Percentiles rank a stretch among this genome's conserved stretches.
phyloP scores from a whole-genome alignment of 2,888 invertebrate genomes.

The Zhuqinia jingwanae region DNA sequence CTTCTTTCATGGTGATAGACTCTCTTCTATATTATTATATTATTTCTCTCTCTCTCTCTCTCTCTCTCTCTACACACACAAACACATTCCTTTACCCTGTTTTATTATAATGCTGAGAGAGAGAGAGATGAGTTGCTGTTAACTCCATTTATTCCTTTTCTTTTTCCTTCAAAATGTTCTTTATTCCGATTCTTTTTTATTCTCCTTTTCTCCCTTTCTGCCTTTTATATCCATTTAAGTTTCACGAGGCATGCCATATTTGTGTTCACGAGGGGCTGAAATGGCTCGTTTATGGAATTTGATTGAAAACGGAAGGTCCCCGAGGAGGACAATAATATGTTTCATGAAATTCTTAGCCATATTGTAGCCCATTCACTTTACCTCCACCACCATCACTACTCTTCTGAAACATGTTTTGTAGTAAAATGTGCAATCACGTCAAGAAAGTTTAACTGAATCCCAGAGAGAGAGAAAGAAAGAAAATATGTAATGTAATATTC shows the following conservation, averaged over 20 bases:
- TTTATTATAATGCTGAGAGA: constrained; percentile 11
- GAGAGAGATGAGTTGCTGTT: background rate
- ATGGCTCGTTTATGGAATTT: constrained; percentile 69
- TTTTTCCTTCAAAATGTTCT: constrained; percentile 22
- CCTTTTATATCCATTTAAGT: constrained; percentile 61
- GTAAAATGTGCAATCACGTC: too few relatives aligned
- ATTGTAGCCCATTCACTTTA: background rate
- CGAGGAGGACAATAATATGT: constrained; percentile 66
- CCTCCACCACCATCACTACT: background rate
- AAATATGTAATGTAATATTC: constrained; percentile 7
- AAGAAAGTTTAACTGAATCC: constrained; percentile 24
- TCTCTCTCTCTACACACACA: constrained; percentile 5
- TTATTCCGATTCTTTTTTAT: constrained; percentile 3
- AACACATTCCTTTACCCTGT: constrained; percentile 16
- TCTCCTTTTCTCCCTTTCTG: constrained; percentile 6
- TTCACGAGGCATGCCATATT: constrained; percentile 57
- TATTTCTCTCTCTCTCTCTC: background rate
- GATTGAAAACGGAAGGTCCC: constrained; percentile 70
- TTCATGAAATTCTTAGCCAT: constrained; percentile 64
- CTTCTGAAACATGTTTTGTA: background rate
- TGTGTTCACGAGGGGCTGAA: constrained; percentile 55
- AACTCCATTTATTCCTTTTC: constrained; percentile 46
- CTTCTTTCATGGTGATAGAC: constrained; percentile 40
- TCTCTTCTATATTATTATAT: too few relatives aligned
- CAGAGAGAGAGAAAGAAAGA: background rate